Percentiles rank a stretch among this genome's conserved stretches.
Conservation (phyloP, 30 jellyfish, hydroid and myxozoan species). For the Cassiopea andromeda region DNA sequence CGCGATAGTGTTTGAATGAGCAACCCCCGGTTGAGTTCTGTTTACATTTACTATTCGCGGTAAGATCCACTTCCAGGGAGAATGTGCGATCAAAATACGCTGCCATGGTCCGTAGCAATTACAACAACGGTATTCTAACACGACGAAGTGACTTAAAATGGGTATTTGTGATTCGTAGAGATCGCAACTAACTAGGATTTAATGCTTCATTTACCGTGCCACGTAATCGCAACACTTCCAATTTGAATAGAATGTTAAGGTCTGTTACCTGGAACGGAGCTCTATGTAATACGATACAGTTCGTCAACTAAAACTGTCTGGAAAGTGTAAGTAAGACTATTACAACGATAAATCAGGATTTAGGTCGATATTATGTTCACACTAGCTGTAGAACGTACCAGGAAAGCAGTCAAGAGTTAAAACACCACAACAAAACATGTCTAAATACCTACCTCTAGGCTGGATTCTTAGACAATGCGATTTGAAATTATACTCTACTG, state of each 20-base stretch:
- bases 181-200: slow-evolving; percentile 30
- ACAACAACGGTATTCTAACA: slow-evolving; percentile 48
- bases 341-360: background rate
- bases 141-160: slow-evolving; percentile 15
- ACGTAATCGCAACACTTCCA: slow-evolving; percentile 62
- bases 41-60: slow-evolving; percentile 65
- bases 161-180: slow-evolving; percentile 6
- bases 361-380: background rate
- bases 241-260: slow-evolving; percentile 7
- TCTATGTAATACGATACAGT: slow-evolving; percentile 42
- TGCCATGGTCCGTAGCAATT: slow-evolving; percentile 38
- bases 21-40: slow-evolving; percentile 51
- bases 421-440: slow-evolving; percentile 35
- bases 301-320: slow-evolving; percentile 25
- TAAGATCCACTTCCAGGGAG: slow-evolving; percentile 47
- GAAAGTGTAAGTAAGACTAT: slow-evolving; percentile 7
- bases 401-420: slow-evolving; percentile 9
- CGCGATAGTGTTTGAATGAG: background rate
- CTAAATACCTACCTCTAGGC: slow-evolving; percentile 63
- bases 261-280: slow-evolving; percentile 49
- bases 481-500: background rate
- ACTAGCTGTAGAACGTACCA: background rate
- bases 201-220: slow-evolving; percentile 58
- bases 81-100: slow-evolving; percentile 28
- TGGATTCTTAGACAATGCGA: slow-evolving; percentile 42